Percentiles rank a stretch among this genome's conserved stretches.
These are phyloP conservation scores for Microplitis mediator DNA, from an alignment of 1,140 invertebrate species.

Conservation along the genomic window DNA sequence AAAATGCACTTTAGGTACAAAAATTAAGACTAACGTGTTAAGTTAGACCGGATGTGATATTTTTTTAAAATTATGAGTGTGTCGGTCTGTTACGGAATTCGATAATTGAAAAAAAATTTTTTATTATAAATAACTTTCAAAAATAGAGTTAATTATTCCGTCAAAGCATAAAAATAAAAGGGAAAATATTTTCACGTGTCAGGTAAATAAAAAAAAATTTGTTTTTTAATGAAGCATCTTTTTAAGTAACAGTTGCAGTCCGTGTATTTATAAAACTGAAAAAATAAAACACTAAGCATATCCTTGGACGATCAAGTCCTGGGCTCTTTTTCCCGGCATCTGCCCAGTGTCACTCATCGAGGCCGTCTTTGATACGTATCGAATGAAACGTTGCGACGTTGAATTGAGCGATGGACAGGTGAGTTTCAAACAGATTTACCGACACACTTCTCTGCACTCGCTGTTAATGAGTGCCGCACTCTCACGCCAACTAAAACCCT, in stretches of 20 bases:
- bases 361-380: conserved; percentile 25
- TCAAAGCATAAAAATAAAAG: too few species aligned
- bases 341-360: conserved; percentile 21
- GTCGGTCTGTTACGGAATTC: too few species aligned
- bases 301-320: background rate
- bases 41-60: too few species aligned
- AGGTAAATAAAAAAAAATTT: background rate
- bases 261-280: background rate
- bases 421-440: conserved; percentile 28
- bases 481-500: background rate
- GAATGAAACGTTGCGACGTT: conserved; percentile 10
- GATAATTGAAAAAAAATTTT: too few species aligned
- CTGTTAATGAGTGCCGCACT: conserved; percentile 20
- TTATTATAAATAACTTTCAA: too few species aligned
- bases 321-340: background rate
- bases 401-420: conserved; percentile 22
- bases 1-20: too few species aligned
- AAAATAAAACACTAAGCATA: background rate
- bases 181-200: background rate
- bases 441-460: conserved; percentile 11
- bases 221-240: background rate
- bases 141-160: too few species aligned
- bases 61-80: too few species aligned
- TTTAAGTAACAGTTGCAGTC: background rate
- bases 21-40: too few species aligned